Conservation (phyloP, 2,113 vertebrate species). For the Crotalus helleri region DNA sequence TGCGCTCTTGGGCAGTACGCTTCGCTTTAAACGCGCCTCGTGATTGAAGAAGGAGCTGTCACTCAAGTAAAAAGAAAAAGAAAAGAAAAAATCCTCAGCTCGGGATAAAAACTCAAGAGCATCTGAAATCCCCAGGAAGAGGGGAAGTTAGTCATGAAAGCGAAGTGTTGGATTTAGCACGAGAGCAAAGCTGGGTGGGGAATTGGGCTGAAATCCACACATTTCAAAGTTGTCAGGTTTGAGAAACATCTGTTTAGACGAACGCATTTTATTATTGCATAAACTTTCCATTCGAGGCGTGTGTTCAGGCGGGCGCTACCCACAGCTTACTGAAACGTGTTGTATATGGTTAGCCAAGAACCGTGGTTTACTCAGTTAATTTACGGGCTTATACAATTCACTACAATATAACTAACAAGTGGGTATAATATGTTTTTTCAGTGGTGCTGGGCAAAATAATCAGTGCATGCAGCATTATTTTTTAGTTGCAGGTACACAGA, state of each 20-base stretch:
- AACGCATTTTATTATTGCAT: neutral
- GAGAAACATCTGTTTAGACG: neutral
- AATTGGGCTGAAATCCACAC: neutral
- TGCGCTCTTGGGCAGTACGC: accelerated
- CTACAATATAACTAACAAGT: neutral
- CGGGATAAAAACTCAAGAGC: neutral
- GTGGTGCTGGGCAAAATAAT: neutral
- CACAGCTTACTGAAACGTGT: neutral
- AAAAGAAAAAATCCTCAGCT: neutral
- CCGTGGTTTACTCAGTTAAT: neutral
- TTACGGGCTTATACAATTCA: neutral
- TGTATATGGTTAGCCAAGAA: neutral
- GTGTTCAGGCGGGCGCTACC: neutral
- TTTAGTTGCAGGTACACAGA: neutral
- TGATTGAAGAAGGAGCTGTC: neutral
- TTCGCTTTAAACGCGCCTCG: accelerated
- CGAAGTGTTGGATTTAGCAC: neutral
- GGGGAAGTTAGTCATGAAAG: neutral
- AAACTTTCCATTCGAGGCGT: neutral
- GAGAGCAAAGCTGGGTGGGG: neutral
- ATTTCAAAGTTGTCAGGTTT: neutral
- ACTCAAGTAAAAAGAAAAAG: neutral
- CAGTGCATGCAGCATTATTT: neutral
- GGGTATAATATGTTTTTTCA: neutral
- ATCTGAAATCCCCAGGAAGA: accelerated